Evolutionary conservation across 1,140 invertebrate species (phyloP).

Genomic region (Ostrea denselamellosa): DNA sequence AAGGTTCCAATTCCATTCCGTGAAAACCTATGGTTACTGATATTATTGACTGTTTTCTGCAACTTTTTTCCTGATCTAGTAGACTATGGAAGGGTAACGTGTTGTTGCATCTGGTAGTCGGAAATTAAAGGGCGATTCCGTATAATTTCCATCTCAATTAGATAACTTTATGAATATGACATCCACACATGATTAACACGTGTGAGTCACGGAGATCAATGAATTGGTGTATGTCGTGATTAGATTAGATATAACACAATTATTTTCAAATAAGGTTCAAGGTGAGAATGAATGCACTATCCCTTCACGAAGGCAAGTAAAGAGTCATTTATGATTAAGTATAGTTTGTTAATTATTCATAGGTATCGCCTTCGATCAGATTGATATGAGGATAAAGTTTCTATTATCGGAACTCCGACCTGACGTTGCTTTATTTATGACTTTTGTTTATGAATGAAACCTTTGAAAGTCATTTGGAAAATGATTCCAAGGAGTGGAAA

Average conservation of each 20-base stretch:
- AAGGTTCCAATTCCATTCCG: background rate
- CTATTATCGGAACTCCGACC: background rate
- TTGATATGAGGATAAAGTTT: background rate
- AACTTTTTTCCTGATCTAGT: background rate
- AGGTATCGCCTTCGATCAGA: background rate
- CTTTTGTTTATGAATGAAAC: background rate
- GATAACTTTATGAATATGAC: slow-evolving; percentile 14
- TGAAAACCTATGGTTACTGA: background rate
- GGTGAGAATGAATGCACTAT: background rate
- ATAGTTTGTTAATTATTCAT: background rate
- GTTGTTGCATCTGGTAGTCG: background rate
- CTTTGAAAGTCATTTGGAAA: background rate
- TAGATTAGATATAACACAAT: slow-evolving; percentile 15
- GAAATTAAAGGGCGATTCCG: slow-evolving; percentile 3
- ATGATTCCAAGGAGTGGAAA: background rate
- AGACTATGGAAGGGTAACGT: background rate
- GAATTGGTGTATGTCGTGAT: background rate
- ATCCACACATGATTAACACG: slow-evolving; percentile 1
- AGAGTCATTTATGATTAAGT: background rate
- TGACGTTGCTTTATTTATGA: background rate
- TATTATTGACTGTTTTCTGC: background rate
- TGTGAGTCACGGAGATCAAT: background rate
- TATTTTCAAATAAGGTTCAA: background rate
- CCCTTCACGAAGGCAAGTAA: background rate
- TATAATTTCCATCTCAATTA: slow-evolving; percentile 8